Base-by-base conservation (phyloP, 2,797 vertebrate genomes). In the Parotocinclus haroldoi region DNA sequence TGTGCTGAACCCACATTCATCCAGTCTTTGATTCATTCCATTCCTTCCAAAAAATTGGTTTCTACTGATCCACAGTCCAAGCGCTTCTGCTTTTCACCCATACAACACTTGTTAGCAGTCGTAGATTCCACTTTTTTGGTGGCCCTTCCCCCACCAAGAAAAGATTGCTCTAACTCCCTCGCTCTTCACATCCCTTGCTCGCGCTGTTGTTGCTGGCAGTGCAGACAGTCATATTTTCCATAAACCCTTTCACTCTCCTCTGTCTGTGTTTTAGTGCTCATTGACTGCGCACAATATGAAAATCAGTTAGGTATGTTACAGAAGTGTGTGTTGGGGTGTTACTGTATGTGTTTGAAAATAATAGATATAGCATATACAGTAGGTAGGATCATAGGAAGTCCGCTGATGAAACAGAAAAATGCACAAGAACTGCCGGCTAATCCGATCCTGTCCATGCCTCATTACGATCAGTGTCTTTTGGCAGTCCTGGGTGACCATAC, bases 221-320 rank as follows among this genome's bases (percentile, higher is more conserved):
- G 10, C n/a, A 50, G 68, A 37, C 11, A 59, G 66, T 80, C 79
- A 80, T 78, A 74, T 71, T 80, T 82, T 83, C 80, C 82, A 80
- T 82, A 68, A 72, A 71, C 75, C 58, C 62, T 64, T 45, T 59
- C 45, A 36, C 36, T 69, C 62, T 69, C 58, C 53, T 69, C 69
- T 75, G 61, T 75, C 66, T 73, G 64, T 61, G 42, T 70, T 53
- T 37, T 58, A 53, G 52, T 13, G 16, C 46, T 70, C 40, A 63
- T 37, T 54, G 38, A 69, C 42, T 68, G 39, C 61, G 40, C 16
- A 55, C 46, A 58, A 37, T 58, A 11, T 4, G 44, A 18, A 71
- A 66, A 66, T 16, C 18, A 46, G 16, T 42, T 13, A 50, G 44
- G 13, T 13, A 0, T 38, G 50, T 7, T 42, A 42, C n/a, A 59